These are phyloP conservation scores for Paratilapia polleni DNA, from an alignment of 2,113 vertebrate genomes.

Conservation along the genomic window DNA sequence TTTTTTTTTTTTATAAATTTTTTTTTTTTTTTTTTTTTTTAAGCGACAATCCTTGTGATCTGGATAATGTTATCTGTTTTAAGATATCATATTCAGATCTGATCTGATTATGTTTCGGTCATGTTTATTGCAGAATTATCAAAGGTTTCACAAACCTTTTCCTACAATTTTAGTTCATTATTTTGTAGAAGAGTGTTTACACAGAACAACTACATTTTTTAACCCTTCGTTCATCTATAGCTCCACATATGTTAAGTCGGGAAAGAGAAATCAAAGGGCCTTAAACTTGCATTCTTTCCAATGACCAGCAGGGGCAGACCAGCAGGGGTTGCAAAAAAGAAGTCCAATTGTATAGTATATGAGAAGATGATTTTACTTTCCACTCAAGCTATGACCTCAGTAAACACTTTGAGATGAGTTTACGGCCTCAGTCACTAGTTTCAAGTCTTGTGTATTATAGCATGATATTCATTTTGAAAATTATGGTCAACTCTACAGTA, in stretches of 20 bases:
- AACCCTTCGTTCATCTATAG: no score
- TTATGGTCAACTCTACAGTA: neutral
- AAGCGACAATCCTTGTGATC: neutral
- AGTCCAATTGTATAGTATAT: neutral
- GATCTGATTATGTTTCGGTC: neutral
- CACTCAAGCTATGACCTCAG: neutral
- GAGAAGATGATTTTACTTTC: neutral
- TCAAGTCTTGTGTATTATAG: rapidly evolving
- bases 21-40: no score
- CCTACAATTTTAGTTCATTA: neutral
- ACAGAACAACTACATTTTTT: neutral
- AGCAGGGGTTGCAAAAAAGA: neutral
- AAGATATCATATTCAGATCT: neutral
- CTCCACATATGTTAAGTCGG: no score
- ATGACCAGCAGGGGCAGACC: neutral
- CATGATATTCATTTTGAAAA: neutral
- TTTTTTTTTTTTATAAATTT: no score
- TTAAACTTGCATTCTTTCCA: neutral
- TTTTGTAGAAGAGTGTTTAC: neutral
- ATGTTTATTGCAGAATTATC: neutral
- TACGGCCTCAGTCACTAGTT: neutral
- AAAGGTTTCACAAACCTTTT: neutral
- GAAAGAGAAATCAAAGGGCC: neutral
- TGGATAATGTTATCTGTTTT: neutral
- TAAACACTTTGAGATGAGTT: neutral